A percentile compares a stretch with the other conserved stretches of the same genome.
phyloP scores from a whole-genome alignment of 2,113 vertebrate genomes.

The Tauraco erythrolophus region DNA sequence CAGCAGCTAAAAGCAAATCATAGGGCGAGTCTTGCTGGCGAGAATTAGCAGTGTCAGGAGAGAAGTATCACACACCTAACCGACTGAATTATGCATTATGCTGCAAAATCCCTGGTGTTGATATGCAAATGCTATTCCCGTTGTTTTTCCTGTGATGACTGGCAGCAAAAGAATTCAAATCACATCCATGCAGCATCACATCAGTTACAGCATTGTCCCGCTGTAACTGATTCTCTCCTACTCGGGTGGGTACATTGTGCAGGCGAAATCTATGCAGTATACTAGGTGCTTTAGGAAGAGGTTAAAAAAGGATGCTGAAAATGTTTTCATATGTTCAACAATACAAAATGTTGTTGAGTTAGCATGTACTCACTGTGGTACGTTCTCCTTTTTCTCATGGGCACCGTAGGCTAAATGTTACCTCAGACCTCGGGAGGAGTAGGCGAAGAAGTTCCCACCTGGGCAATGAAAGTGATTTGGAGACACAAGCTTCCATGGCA shows the following conservation, averaged over 20 bases:
- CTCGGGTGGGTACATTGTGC: not conserved
- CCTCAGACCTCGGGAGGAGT: not conserved
- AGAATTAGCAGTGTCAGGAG: constrained; percentile 36
- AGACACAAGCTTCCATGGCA: not conserved
- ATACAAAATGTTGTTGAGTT: not conserved
- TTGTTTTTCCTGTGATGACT: constrained; percentile 38
- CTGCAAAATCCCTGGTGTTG: constrained; percentile 7
- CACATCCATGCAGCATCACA: constrained; percentile 23
- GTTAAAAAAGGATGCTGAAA: not conserved
- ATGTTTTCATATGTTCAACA: not conserved
- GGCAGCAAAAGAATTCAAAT: constrained; percentile 62
- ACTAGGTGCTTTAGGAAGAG: not conserved
- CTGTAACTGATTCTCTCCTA: constrained; percentile 21
- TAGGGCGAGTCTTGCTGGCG: constrained; percentile 6
- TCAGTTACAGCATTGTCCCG: too few species aligned
- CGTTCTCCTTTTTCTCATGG: not conserved
- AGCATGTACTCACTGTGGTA: rapidly evolving
- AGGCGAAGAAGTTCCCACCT: not conserved
- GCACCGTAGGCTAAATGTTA: not conserved
- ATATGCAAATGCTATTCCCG: not conserved
- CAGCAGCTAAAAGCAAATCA: constrained; percentile 8
- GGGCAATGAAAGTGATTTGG: not conserved
- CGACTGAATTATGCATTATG: constrained; percentile 19
- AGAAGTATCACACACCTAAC: constrained; percentile 7
- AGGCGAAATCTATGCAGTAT: not conserved